These are phyloP conservation scores for Brachionus plicatilis DNA, from an alignment of 1,140 invertebrate genomes.

Conservation along the genomic window DNA sequence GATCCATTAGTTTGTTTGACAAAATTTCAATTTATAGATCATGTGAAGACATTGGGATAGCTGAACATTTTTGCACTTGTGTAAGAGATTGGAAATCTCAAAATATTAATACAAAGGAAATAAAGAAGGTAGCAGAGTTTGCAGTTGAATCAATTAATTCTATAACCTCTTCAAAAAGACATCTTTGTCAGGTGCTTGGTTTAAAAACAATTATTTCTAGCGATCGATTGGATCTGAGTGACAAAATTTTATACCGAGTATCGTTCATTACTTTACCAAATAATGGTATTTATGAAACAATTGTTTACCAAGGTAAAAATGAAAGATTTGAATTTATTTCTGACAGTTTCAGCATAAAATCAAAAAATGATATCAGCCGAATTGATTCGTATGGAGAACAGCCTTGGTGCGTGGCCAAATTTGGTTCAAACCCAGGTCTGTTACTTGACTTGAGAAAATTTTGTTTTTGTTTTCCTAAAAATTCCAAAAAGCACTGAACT, in stretches of 20 bases:
- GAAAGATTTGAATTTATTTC: conserved; percentile 45
- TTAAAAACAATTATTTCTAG: conserved; percentile 65
- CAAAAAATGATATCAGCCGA: conserved; percentile 70
- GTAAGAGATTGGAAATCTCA: conserved; percentile 66
- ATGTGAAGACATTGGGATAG: conserved; percentile 77
- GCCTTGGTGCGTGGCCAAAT: conserved; percentile 5
- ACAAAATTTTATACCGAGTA: conserved; percentile 67
- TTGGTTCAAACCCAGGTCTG: not conserved
- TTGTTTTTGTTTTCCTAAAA: conserved; percentile 32
- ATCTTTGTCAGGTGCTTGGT: conserved; percentile 63
- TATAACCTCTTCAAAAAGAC: conserved; percentile 59
- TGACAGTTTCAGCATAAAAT: conserved; percentile 63
- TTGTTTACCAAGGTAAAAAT: conserved; percentile 63
- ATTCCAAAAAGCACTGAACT: not conserved
- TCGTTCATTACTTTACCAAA: conserved; percentile 72
- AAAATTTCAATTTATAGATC: conserved; percentile 63
- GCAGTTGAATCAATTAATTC: conserved; percentile 65
- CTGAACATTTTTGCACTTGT: conserved; percentile 90
- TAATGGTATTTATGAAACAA: conserved; percentile 67
- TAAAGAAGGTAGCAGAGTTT: conserved; percentile 57
- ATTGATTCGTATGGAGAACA: conserved; percentile 72
- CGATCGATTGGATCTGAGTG: conserved; percentile 62
- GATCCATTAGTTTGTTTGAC: conserved; percentile 61
- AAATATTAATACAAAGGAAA: conserved; percentile 49
- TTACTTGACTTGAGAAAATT: conserved; percentile 2